These are phyloP conservation scores for Athalia circularis DNA, from an alignment of 2,888 invertebrate genomes.

Conservation along the genomic window DNA sequence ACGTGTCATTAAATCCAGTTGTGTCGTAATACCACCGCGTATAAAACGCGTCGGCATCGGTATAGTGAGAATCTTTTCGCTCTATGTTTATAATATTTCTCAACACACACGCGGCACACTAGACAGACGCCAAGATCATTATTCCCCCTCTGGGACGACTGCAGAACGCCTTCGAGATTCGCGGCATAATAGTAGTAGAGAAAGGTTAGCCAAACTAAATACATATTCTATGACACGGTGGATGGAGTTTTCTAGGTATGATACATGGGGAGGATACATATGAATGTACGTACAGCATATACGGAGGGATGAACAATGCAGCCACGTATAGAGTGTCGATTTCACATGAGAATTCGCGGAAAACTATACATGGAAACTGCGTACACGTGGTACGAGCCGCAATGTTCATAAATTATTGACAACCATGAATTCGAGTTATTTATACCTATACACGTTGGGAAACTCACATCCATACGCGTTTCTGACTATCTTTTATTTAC, in stretches of 20 bases:
- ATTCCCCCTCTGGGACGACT: neutral
- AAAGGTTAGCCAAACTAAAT: conserved; percentile 22
- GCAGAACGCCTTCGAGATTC: neutral
- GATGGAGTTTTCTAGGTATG: conserved; percentile 6
- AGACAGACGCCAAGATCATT: conserved; percentile 14
- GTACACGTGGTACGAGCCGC: conserved; percentile 10
- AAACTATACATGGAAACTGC: conserved; percentile 7
- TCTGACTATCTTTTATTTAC: no score
- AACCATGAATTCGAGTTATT: conserved; percentile 23
- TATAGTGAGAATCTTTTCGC: conserved; percentile 1
- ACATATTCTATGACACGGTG: conserved; percentile 21
- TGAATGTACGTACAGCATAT: neutral
- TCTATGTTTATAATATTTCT: conserved; percentile 15
- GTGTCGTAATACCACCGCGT: neutral
- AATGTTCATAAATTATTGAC: conserved; percentile 33
- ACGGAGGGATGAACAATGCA: conserved; percentile 25
- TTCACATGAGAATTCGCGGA: conserved; percentile 11
- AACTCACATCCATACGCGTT: neutral
- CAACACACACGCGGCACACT: neutral
- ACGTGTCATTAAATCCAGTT: neutral
- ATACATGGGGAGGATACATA: neutral
- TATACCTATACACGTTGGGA: conserved; percentile 6
- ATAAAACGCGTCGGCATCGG: neutral
- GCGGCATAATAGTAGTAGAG: neutral
- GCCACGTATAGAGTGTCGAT: conserved; percentile 4